Conservation (phyloP, 2,113 vertebrate species). For the Xiphophorus couchianus region DNA sequence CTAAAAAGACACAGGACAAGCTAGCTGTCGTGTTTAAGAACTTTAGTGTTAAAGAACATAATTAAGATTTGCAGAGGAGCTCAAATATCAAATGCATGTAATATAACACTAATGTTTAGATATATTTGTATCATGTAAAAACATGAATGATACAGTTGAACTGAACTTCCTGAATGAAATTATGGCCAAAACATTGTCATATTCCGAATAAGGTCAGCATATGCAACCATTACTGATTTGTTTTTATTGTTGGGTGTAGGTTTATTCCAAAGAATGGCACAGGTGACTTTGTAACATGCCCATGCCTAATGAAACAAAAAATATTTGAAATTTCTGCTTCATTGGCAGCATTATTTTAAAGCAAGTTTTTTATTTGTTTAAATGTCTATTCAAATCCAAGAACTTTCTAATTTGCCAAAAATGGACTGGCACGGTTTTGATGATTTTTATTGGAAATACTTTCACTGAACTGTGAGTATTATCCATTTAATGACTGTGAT, state of each 20-base stretch:
- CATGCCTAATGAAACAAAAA: not conserved
- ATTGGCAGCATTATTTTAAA: not conserved
- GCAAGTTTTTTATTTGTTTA: not conserved
- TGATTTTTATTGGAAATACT: not conserved
- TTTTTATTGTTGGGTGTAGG: too few species aligned
- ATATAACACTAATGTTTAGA: too few species aligned
- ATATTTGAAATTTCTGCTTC: not conserved
- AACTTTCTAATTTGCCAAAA: not conserved
- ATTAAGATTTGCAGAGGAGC: too few species aligned
- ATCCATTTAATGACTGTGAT: too few species aligned
- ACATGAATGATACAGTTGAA: not conserved
- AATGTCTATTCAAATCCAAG: not conserved
- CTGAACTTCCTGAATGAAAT: not conserved
- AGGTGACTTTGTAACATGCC: too few species aligned
- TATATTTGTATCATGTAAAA: too few species aligned
- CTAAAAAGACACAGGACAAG: too few species aligned
- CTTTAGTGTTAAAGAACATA: too few species aligned
- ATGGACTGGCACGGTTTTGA: not conserved
- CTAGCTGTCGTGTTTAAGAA: too few species aligned
- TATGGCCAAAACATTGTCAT: not conserved
- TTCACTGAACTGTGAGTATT: not conserved
- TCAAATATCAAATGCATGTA: too few species aligned
- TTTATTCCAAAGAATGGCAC: too few species aligned
- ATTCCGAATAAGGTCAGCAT: not conserved
- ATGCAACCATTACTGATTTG: not conserved